Conservation (phyloP, 2,113 vertebrate species). For the Probosciger aterrimus region DNA sequence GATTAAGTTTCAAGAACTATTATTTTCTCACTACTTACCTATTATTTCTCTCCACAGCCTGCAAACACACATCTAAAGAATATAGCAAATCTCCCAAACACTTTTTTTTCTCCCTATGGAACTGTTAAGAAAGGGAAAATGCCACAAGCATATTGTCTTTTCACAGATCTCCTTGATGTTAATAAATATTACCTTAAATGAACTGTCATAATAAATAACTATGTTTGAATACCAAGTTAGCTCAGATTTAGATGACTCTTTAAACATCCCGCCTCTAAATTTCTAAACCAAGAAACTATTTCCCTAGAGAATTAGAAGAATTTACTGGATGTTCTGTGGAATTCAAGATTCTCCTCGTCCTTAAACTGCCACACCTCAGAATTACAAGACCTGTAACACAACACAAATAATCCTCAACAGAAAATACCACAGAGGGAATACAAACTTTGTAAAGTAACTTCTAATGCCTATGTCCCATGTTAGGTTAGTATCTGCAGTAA, state of each 20-base stretch:
- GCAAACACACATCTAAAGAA: not conserved
- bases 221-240: not conserved
- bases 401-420: not conserved
- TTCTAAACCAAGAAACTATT: not conserved
- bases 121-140: not conserved
- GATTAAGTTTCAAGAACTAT: not conserved
- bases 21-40: not conserved
- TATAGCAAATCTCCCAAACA: not conserved
- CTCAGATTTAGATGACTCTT: not conserved
- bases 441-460: not conserved
- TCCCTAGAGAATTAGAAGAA: not conserved
- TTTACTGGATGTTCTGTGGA: not conserved
- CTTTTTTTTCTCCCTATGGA: not conserved
- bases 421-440: not conserved
- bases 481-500: not conserved
- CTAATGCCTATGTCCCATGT: rapidly evolving
- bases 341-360: not conserved
- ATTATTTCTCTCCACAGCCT: not conserved
- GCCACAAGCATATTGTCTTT: not conserved
- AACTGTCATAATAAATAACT: not conserved
- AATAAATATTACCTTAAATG: not conserved
- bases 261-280: not conserved
- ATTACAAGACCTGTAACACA: not conserved
- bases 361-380: not conserved
- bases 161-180: not conserved